Evolutionary conservation across 2,888 invertebrate species (phyloP), one percentile per base, ranked within the genome.

Genomic region (Quadroppia sp.): DNA sequence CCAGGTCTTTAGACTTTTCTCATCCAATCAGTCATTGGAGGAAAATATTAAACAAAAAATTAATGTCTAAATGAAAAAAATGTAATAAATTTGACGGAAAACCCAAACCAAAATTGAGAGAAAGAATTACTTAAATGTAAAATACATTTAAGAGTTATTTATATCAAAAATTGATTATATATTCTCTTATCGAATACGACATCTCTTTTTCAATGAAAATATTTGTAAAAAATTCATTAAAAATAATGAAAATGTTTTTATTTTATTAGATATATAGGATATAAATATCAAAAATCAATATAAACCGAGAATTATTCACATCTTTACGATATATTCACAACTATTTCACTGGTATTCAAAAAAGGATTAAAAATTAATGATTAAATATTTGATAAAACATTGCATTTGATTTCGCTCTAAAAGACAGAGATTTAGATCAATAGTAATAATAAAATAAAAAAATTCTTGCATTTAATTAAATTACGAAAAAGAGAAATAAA

Each of bases 191-290:
- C 53, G 25, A 53, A 53, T 25, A 53, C 25, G 23, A 53, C 25
- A 53, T 53, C 53, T 53, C 13, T 53, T 53, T 53, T 2, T 13
- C 7, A 13, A 23, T 7, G 25, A 53, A 53, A 53, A 53, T 36
- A 36, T 25, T 6, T 13, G 11, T 53, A 53, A 53, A 53, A 53
- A 53, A 23, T 23, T 2, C 53, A 53, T 25, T 53, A 53, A 53
- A 53, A 23, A 25, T 53, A 53, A 53, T 53, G 53, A 53, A 53
- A 25, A 17, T 13, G 6, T 17, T 25, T 23, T 25, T 53, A n/a
- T n/a, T n/a, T n/a, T n/a, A n/a, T n/a, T n/a, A n/a, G n/a, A 53
- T 53, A 53, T 53, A 53, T 53, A 53, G 53, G 53, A 53, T 53
- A 23, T 25, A 13, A 1, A 9, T 25, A 53, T 53, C 23, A 53